Evolutionary conservation across 53 echinoderm and acorn worm genomes (phyloP).

Genomic region (Holothuria scabra): DNA sequence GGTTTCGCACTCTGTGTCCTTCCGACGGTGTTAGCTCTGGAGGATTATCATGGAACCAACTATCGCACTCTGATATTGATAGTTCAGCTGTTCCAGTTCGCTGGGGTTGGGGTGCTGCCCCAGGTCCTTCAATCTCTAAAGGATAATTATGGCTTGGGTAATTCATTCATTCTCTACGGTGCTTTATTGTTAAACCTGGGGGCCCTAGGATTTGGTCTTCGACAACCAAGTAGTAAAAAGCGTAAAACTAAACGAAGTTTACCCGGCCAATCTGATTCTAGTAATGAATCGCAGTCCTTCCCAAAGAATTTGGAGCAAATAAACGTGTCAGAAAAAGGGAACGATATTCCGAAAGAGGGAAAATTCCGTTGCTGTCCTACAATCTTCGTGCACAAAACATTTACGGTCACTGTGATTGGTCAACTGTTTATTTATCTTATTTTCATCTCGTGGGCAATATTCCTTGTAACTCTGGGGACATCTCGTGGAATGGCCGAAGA

Average conservation of each 20-base stretch:
- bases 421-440: not conserved
- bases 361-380: too few species aligned
- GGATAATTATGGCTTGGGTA: not conserved
- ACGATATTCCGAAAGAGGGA: too few species aligned
- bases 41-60: not conserved
- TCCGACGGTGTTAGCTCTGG: not conserved
- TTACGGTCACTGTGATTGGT: not conserved
- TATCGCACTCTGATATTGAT: not conserved
- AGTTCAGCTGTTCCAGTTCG: not conserved
- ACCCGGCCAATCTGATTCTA: too few species aligned
- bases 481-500: not conserved
- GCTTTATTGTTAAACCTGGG: not conserved
- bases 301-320: too few species aligned
- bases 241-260: too few species aligned
- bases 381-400: constrained; percentile 1
- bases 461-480: not conserved
- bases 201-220: not conserved
- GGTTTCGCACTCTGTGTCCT: not conserved
- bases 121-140: not conserved
- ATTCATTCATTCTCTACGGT: not conserved
- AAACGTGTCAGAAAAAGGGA: too few species aligned
- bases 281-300: too few species aligned
- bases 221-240: not conserved
- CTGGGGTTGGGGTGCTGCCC: not conserved
- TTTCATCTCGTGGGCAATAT: constrained; percentile 14